Base-by-base conservation (phyloP, 2,888 invertebrate species). In the Neoaliturus tenellus region DNA sequence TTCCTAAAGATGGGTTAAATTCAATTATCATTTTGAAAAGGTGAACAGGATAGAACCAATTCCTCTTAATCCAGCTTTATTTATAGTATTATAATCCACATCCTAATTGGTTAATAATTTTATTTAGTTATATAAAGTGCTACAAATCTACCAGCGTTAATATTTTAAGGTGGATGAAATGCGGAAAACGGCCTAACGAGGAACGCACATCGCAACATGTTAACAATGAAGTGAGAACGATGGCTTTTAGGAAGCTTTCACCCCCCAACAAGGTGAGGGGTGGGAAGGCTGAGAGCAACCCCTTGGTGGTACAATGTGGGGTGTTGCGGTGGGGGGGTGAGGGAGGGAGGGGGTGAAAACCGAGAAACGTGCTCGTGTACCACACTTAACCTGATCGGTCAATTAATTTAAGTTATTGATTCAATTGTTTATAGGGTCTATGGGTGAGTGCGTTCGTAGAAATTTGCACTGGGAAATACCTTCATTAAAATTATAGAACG, bases 221-320 rank as follows among this genome's bases (percentile, higher is more conserved):
- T 62, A 62, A 62, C 62, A 62, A 62, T 62, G 62, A 62, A 62
- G 62, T 62, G 62, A 28, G 62, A 62, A 31, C 28, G 62, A 62
- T 62, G 62, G 62, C 62, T 62, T 62, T 62, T 62, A 62, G 62
- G 62, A 31, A 3, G 62, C 62, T 62, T 62, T 62, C 31, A 62
- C 25, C 62, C 20, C 62, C 62, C 62, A 31, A 62, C 28, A 17
- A 8, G 62, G 28, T 62, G 31, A 28, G 62, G 62, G 62, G 62
- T 4, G 55, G 55, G 62, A 12, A 5, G 12, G 31, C 25, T 25
- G 62, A 12, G 62, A 14, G 14, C 28, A 28, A 31, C 62, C 62
- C 31, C 5, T 12, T 8, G 48, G 39, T 39, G 39, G 6, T 12
- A 6, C 6, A n/a, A 4, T 51, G 14, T 4, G 25, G 48, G 48